These are phyloP conservation scores for Rhimphoctona megacephalus DNA, from an alignment of 2,888 invertebrate genomes.

Conservation along the genomic window DNA sequence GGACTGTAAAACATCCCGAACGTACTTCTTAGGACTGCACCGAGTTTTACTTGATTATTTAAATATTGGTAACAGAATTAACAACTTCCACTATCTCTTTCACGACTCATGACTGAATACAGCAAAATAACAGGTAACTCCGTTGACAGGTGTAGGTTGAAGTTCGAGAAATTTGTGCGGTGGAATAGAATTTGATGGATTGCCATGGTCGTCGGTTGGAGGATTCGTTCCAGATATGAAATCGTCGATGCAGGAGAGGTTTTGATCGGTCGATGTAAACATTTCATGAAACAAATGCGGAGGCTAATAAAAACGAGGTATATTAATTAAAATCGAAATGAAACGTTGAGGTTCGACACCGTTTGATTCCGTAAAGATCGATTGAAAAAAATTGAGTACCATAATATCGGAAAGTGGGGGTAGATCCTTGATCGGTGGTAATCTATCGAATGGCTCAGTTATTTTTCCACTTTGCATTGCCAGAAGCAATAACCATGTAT, in stretches of 20 bases:
- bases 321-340: neutral
- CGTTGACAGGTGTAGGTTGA: constrained; percentile 80
- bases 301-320: constrained; percentile 27
- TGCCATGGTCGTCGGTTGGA: constrained; percentile 53
- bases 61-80: neutral
- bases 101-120: constrained; percentile 79
- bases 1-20: neutral
- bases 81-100: neutral
- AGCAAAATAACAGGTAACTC: constrained; percentile 81
- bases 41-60: neutral
- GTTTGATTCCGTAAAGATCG: neutral
- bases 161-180: constrained; percentile 77
- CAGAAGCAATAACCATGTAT: constrained; percentile 85
- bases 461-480: constrained; percentile 84
- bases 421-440: constrained; percentile 80
- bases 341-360: neutral
- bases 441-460: constrained; percentile 82
- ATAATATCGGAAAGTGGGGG: constrained; percentile 82
- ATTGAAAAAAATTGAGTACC: constrained; percentile 72
- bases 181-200: constrained; percentile 56
- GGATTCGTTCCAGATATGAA: constrained; percentile 62
- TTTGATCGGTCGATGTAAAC: constrained; percentile 78
- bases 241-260: constrained; percentile 79
- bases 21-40: neutral
- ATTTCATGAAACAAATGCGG: constrained; percentile 82